phyloP scores from a whole-genome alignment of 1,140 invertebrate genomes.

The Formica selysi region DNA sequence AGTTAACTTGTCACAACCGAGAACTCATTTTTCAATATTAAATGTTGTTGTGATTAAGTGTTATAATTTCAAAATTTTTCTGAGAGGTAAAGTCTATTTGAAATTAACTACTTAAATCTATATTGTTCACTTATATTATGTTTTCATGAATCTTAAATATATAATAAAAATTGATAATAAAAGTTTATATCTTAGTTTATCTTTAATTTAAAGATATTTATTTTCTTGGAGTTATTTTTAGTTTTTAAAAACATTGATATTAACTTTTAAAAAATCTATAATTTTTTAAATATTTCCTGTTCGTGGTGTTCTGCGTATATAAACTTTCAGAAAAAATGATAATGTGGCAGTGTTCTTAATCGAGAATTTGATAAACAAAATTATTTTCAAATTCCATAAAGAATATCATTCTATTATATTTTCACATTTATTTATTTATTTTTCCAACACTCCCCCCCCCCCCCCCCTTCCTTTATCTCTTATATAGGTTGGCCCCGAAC shows the following conservation, averaged over 20 bases:
- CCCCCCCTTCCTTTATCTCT: too few relatives aligned
- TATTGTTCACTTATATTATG: background rate
- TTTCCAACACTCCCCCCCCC: background rate
- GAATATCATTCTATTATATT: slow-evolving; percentile 30
- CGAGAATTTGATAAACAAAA: slow-evolving; percentile 11
- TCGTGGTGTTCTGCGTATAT: background rate
- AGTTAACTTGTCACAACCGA: background rate
- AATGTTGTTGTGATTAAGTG: slow-evolving; percentile 10
- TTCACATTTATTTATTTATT: slow-evolving; percentile 32
- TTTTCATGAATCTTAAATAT: background rate
- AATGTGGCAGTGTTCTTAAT: slow-evolving; percentile 3
- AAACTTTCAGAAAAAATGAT: slow-evolving; percentile 1
- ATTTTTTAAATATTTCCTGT: slow-evolving; percentile 37
- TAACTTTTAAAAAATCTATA: slow-evolving; percentile 32
- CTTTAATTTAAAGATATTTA: background rate
- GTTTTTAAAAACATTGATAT: background rate
- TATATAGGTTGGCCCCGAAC: too few relatives aligned
- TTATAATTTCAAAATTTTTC: background rate
- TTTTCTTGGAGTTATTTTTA: background rate
- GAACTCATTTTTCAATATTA: background rate
- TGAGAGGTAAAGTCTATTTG: background rate
- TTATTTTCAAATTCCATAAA: slow-evolving; percentile 13
- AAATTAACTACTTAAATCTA: slow-evolving; percentile 12
- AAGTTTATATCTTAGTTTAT: background rate
- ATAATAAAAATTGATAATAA: background rate